Conservation (phyloP, 2,888 invertebrate species). For the Sinentomon sp. region DNA sequence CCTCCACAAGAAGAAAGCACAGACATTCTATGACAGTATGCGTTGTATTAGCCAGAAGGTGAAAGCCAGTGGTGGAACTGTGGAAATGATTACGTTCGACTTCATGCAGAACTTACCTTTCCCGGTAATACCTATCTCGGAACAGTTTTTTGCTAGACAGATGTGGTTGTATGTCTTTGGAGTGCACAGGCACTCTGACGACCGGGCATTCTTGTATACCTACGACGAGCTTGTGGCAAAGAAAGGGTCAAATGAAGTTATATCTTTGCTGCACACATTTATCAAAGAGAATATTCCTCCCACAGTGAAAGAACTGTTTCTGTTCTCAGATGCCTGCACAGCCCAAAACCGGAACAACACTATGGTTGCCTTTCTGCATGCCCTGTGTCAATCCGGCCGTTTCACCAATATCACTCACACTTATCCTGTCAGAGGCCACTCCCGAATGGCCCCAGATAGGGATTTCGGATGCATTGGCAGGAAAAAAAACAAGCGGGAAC, state of each 20-base stretch:
- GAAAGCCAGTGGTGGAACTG: not conserved
- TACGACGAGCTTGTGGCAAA: not conserved
- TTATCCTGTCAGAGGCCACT: constrained; percentile 1
- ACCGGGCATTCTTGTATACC: not conserved
- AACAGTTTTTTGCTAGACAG: not conserved
- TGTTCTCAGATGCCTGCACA: constrained; percentile 1
- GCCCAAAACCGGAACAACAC: not conserved
- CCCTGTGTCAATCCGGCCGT: not conserved
- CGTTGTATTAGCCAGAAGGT: not conserved
- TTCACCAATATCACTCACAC: not conserved
- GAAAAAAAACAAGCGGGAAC: not conserved
- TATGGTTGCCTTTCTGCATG: not conserved
- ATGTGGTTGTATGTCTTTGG: not conserved
- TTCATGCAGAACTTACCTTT: constrained; percentile 1
- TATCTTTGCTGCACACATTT: not conserved
- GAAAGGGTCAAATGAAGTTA: not conserved
- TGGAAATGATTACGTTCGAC: not conserved
- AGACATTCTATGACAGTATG: not conserved
- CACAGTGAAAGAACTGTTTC: not conserved
- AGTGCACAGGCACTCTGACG: not conserved
- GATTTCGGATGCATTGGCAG: not conserved
- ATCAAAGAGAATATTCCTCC: not conserved
- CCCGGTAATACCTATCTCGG: not conserved
- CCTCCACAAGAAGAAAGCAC: not conserved
- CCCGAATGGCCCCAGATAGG: not conserved